A percentile compares a stretch with the other conserved stretches of the same genome.
Evolutionary conservation across 2,113 vertebrate genomes (phyloP).

Genomic region (Irena cyanogastra): DNA sequence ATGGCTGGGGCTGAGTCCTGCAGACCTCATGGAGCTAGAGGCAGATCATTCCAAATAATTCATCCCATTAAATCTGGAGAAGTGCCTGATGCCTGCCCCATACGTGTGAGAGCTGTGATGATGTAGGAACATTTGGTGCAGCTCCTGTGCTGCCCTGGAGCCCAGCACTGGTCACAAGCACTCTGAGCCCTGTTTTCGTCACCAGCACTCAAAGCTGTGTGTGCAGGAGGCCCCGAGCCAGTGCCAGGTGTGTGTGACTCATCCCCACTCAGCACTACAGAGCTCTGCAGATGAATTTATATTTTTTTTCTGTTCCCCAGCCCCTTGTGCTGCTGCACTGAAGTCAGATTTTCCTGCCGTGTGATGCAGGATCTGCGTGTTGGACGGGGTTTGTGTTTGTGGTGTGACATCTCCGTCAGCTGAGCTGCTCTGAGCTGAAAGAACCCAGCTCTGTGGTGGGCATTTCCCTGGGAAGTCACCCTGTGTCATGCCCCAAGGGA

Average conservation of each 20-base stretch:
- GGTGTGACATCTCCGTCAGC: conserved; percentile 67
- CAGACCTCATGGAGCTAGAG: neutral
- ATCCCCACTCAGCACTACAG: neutral
- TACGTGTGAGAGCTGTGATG: neutral
- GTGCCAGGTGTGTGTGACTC: conserved; percentile 72
- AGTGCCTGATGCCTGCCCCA: neutral
- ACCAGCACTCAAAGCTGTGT: neutral
- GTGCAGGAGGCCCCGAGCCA: neutral
- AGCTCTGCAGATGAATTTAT: conserved; percentile 29
- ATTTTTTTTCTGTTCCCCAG: neutral
- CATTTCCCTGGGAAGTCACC: conserved; percentile 50
- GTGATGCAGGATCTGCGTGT: conserved; percentile 53
- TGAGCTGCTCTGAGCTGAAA: conserved; percentile 56
- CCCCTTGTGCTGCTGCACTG: conserved; percentile 25
- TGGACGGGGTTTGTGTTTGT: conserved; percentile 29
- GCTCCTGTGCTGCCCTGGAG: neutral
- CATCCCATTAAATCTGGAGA: neutral
- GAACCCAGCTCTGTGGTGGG: conserved; percentile 42
- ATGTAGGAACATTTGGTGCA: neutral
- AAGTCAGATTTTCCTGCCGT: conserved; percentile 74
- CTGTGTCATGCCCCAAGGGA: neutral
- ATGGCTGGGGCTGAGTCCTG: neutral
- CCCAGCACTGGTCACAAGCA: neutral
- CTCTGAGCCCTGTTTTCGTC: neutral
- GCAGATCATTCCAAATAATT: neutral